Evolutionary conservation across 2,797 vertebrate species (phyloP).

Genomic region (Oreochromis mossambicus): DNA sequence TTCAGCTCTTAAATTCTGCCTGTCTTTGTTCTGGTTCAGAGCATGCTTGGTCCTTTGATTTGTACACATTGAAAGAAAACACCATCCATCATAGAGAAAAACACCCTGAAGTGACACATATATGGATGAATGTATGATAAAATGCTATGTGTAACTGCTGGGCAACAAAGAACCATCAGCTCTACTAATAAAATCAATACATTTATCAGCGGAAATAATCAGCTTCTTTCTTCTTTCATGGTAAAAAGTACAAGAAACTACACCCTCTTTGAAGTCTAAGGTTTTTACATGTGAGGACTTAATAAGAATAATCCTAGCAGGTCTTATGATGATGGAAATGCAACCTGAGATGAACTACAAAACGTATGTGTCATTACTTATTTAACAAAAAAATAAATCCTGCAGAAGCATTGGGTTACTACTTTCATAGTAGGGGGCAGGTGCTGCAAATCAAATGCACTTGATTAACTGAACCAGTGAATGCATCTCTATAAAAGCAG

Average conservation of each 20-base stretch:
- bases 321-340: background rate
- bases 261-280: background rate
- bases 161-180: background rate
- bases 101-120: background rate
- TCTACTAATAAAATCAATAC: background rate
- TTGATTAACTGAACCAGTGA: background rate
- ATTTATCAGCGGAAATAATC: background rate
- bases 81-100: background rate
- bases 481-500: background rate
- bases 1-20: background rate
- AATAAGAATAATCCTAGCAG: background rate
- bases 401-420: background rate
- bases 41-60: background rate
- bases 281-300: background rate
- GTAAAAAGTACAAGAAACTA: background rate
- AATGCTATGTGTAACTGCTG: background rate
- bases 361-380: background rate
- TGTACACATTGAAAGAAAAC: background rate
- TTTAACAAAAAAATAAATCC: background rate
- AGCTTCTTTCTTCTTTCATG: background rate
- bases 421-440: background rate
- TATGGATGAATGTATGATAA: background rate
- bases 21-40: conserved; percentile 12
- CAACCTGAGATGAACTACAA: background rate
- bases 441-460: background rate